Base-by-base conservation (phyloP, 2,888 invertebrate species). In the Ochlodes sylvanus region DNA sequence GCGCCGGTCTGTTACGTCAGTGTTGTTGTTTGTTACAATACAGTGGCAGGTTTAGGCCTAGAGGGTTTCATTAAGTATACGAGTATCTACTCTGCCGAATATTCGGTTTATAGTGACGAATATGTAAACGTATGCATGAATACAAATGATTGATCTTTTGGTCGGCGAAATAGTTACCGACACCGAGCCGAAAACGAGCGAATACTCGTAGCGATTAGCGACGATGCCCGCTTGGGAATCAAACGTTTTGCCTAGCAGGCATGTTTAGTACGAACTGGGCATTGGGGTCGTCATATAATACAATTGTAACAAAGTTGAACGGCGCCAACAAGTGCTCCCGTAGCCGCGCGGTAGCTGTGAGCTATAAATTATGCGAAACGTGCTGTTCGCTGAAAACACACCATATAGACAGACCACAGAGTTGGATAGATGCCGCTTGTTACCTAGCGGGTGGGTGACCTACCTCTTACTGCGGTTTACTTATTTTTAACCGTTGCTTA, bases 381-480 rank as follows among this genome's bases (percentile, higher is more conserved):
- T 58, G 65, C 58, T 14, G 47, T 47, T 15, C 41, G 15, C 54
- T 66, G 66, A 66, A 66, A 66, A 66, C 60, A 66, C 65, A 65
- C 38, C 58, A 14, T 52, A 41, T 32, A 58, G 52, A 66, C 58
- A 58, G 52, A 66, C 58, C 50, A 19, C 19, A 50, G 19, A 19
- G 19, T 17, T 10, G 19, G 9, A 50, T 50, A 50, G 19, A 50
- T 15, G 4, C 19, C 3, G 19, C 19, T 19, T 19, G 17, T 47
- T 17, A 14, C 4, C n/a, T 42, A 12, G 44, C 12, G n/a, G 9
- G 9, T 15, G 2, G 3, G 7, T 47, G 1, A 6, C 6, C 17
- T 47, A 9, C 1, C n/a, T 14, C n/a, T 42, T 42, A 42, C 5
- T 1, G 42, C 14, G n/a, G 42, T 14, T n/a, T 10, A 42, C 27